phyloP scores from a whole-genome alignment of 2,888 invertebrate genomes.

The Ectropis crepuscularia region DNA sequence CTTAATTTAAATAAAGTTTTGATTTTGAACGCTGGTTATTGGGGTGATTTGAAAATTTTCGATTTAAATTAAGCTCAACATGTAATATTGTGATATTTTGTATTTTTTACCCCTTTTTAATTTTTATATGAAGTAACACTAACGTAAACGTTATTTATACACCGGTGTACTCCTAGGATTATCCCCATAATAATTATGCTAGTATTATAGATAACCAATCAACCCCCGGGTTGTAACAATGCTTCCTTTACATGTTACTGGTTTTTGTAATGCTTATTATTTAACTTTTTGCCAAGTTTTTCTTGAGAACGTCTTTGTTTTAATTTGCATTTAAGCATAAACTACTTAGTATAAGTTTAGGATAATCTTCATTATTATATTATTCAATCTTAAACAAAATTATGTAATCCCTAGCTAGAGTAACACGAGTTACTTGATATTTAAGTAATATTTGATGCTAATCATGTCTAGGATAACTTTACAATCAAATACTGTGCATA shows the following conservation, averaged over 20 bases:
- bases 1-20: constrained; percentile 77
- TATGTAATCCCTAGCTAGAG: constrained; percentile 78
- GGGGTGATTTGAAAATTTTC: constrained; percentile 58
- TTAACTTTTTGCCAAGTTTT: constrained; percentile 65
- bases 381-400: constrained; percentile 76
- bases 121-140: constrained; percentile 68
- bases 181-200: constrained; percentile 42
- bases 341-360: constrained; percentile 68
- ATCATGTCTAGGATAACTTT: constrained; percentile 55
- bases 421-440: constrained; percentile 64
- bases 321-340: constrained; percentile 74
- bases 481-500: constrained; percentile 45
- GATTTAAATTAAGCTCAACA: constrained; percentile 84
- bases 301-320: constrained; percentile 55
- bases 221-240: constrained; percentile 62
- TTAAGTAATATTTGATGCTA: constrained; percentile 61
- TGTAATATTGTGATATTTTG: constrained; percentile 85
- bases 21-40: constrained; percentile 49
- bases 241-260: constrained; percentile 77
- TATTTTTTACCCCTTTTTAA: constrained; percentile 75
- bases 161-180: constrained; percentile 62
- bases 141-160: constrained; percentile 66
- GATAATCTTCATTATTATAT: constrained; percentile 66
- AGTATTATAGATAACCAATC: constrained; percentile 59
- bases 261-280: constrained; percentile 72